Evolutionary conservation across 2,888 invertebrate species (phyloP), one percentile per base, ranked within the genome.

Genomic region (Lochmaea capreae): DNA sequence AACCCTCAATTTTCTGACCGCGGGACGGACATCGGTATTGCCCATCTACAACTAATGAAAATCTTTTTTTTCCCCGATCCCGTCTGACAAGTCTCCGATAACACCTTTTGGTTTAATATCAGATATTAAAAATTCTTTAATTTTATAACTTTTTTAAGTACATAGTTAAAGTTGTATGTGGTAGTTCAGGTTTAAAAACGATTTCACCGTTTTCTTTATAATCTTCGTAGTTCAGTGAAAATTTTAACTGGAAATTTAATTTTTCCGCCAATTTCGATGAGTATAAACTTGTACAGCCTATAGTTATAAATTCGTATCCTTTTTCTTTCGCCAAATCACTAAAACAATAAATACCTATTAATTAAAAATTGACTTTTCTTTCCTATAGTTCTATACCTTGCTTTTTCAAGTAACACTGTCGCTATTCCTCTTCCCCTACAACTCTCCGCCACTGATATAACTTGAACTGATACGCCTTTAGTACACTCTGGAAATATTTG

Each of bases 221-320:
- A 43, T 73, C 66, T 12, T 43, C 22, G 62, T 73, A 73, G 14
- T 70, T 61, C 5, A 73, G 54, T 10, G 73, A 65, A 59, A 61
- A 73, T 57, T 70, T 69, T 18, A 73, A 61, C 12, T 54, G 49
- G 33, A 70, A 73, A 22, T 66, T 66, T 18, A 73, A 70, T 62
- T 73, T 73, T 57, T 69, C 46, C 22, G 73, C 65, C 26, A 73
- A 43, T 65, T 57, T 70, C 10, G 69, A 65, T 12, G 73, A 73
- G 3, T 69, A 70, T 16, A 46, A 16, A 59, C 73, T 69, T n/a
- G 73, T 73, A 22, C 69, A 70, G 5, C 66, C 65, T 18, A 73
- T 73, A 14, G 49, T 66, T 59, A 73, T 67, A 46, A 73, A 73
- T 12, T 70, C 62, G 57, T 61, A 69, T 70, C 70, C 70, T 66